These are phyloP conservation scores for Drosophila acutilabella DNA, from an alignment of 2,888 invertebrate species.

Conservation along the genomic window DNA sequence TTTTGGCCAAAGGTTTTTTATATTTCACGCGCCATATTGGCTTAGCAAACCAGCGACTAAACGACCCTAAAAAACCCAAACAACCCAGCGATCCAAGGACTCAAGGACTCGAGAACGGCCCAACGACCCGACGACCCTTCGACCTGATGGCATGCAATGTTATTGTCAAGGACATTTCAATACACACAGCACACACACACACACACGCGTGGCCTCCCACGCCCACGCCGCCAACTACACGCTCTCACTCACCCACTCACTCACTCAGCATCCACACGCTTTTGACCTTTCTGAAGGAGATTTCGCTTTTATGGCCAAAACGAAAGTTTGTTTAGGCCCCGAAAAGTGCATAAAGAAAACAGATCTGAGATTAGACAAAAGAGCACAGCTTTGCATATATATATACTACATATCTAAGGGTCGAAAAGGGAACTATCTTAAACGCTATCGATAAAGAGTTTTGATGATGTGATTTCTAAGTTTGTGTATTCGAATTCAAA, in stretches of 20 bases:
- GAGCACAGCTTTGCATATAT: slow-evolving; percentile 29
- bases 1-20: background rate
- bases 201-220: slow-evolving; percentile 33
- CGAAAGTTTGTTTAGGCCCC: slow-evolving; percentile 17
- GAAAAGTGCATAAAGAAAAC: slow-evolving; percentile 3
- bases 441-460: slow-evolving; percentile 1
- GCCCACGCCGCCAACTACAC: slow-evolving; percentile 35
- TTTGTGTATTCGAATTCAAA: background rate
- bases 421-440: background rate
- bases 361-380: slow-evolving; percentile 13
- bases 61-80: slow-evolving; percentile 6
- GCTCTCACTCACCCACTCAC: no score
- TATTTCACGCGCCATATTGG: slow-evolving; percentile 36
- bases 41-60: slow-evolving; percentile 17
- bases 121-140: slow-evolving; percentile 7
- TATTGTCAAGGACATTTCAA: slow-evolving; percentile 79
- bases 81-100: slow-evolving; percentile 1
- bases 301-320: slow-evolving; percentile 38
- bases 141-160: slow-evolving; percentile 64
- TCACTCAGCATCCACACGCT: slow-evolving; percentile 35
- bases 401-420: no score
- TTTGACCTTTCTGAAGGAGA: slow-evolving; percentile 80
- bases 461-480: background rate
- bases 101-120: background rate
- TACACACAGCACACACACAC: slow-evolving; percentile 29